A percentile compares a stretch with the other conserved stretches of the same genome.
These are phyloP conservation scores for Antheraea yamamai DNA, from an alignment of 2,888 invertebrate genomes.

Conservation along the genomic window DNA sequence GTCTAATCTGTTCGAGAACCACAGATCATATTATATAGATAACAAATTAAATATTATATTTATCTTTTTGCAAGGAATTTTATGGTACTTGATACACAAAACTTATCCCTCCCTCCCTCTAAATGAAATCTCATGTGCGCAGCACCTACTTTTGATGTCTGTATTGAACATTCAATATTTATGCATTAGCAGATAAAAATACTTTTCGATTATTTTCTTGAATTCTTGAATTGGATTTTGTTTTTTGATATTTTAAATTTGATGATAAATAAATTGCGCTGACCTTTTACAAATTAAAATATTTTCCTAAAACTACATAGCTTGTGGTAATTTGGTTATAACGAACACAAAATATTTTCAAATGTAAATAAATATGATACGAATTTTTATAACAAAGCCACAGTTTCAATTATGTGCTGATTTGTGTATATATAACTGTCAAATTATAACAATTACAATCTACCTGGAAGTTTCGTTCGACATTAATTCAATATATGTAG, in stretches of 20 bases:
- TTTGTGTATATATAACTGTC: background rate
- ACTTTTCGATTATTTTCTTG: background rate
- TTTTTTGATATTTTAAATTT: background rate
- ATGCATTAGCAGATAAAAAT: background rate
- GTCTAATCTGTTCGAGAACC: no score
- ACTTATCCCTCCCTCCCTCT: no score
- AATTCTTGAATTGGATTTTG: background rate
- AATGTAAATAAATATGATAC: background rate
- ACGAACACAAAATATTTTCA: background rate
- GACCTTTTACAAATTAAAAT: background rate
- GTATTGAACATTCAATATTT: background rate
- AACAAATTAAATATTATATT: no score
- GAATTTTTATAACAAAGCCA: background rate
- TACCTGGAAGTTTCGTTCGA: background rate
- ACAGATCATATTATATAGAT: no score
- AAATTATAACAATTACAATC: background rate
- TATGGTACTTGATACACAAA: no score
- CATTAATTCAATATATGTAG: no score
- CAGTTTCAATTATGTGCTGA: no score
- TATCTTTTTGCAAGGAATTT: no score
- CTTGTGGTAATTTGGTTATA: background rate
- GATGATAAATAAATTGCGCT: background rate
- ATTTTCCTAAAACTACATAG: background rate
- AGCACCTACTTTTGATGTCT: no score
- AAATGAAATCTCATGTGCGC: no score